Evolutionary conservation across 1,140 invertebrate genomes (phyloP).

Genomic region (Solenopsis invicta): DNA sequence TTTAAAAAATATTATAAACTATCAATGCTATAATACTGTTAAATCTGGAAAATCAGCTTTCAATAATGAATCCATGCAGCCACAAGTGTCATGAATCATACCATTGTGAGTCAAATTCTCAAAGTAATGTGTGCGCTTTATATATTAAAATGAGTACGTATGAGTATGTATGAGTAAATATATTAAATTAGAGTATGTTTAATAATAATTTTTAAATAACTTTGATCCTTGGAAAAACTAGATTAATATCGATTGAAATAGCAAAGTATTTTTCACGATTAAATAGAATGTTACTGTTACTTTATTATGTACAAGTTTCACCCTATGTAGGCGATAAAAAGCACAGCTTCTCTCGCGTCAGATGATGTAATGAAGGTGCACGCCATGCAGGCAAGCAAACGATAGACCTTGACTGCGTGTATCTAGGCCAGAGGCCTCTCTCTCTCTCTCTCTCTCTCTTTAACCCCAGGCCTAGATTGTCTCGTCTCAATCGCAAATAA

Average conservation of each 20-base stretch:
- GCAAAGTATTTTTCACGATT: not conserved
- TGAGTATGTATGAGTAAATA: not conserved
- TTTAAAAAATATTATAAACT: not conserved
- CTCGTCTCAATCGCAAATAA: not conserved
- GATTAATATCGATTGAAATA: not conserved
- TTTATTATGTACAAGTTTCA: not conserved
- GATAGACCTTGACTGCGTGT: conserved; percentile 63
- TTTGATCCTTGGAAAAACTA: not conserved
- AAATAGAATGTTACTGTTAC: not conserved
- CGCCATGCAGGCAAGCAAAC: conserved; percentile 22
- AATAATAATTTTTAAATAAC: conserved; percentile 15
- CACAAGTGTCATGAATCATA: conserved; percentile 25
- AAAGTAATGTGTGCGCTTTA: too few species aligned
- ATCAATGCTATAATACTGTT: not conserved
- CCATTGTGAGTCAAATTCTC: not conserved
- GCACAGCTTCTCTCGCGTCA: not conserved
- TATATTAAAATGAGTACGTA: not conserved
- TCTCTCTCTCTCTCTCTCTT: not conserved
- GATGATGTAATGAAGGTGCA: conserved; percentile 38
- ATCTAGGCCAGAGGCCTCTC: conserved; percentile 37
- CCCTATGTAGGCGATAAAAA: not conserved
- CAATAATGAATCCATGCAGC: conserved; percentile 22
- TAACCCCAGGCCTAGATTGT: conserved; percentile 4
- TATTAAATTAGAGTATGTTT: not conserved
- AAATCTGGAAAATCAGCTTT: not conserved